Evolutionary conservation across 2,888 invertebrate species (phyloP), one percentile per base, ranked within the genome.

Genomic region (Leucophenga montana): DNA sequence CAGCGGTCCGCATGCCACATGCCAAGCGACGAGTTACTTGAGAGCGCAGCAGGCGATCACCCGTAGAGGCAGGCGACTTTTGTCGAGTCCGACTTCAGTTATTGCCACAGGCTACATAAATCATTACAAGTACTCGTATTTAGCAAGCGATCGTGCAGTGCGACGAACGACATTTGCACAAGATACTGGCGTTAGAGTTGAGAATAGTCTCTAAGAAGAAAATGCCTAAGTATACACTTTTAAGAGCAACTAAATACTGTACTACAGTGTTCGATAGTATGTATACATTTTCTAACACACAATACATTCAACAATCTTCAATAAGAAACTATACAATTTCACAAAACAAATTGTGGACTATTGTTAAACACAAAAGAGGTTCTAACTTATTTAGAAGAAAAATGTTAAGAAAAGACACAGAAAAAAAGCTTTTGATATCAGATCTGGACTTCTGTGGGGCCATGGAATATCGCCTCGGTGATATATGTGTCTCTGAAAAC

Each of bases 111-210:
- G 9, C 20, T 50, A 16, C 6, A 18, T 50, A 18, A 8, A 50
- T 2, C 27, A 27, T 3, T 27, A 27, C 27, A 27, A 27, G 4
- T 11, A 50, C n/a, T n/a, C n/a, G 16, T n/a, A 50, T 13, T 18
- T 50, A 50, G 50, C 50, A 16, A 18, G n/a, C 50, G 50, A 6
- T n/a, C 33, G 18, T n/a, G 59, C n/a, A 8, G 59, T 6, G 53
- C 53, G 20, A 50, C 67, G 67, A 20, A 61, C 67, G 61, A 68
- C 61, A 53, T 68, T 68, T 68, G 67, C 67, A 68, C 61, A 68
- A 68, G 50, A 18, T 59, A 33, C 33, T 59, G 33, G 59, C 39
- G 39, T 39, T 39, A 39, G 8, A 11, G 4, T 5, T 39, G 39
- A 5, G 8, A 39, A 39, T 39, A 39, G 39, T 8, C 39, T 8